Conservation (phyloP, 2,113 vertebrate species). For the Phaethornis superciliosus region DNA sequence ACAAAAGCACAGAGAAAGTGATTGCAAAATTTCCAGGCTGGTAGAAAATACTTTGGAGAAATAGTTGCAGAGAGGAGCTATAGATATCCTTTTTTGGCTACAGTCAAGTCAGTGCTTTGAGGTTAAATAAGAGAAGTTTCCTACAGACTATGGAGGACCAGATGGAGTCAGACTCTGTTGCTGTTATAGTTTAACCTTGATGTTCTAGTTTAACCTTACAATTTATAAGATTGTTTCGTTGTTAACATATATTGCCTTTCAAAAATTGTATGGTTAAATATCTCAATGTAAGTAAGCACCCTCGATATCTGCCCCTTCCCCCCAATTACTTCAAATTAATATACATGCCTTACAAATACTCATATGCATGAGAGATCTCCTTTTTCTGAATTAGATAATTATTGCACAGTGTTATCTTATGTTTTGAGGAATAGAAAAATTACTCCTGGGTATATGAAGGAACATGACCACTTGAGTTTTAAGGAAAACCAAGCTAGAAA, state of each 20-base stretch:
- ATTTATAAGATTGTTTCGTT: background rate
- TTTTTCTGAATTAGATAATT: background rate
- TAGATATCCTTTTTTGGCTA: background rate
- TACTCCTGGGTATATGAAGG: background rate
- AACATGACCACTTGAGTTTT: background rate
- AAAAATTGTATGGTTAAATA: background rate
- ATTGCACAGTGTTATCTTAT: background rate
- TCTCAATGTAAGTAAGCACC: background rate
- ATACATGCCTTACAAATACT: background rate
- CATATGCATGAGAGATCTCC: background rate
- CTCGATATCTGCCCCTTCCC: rapidly evolving
- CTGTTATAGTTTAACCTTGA: background rate
- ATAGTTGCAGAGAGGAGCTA: background rate
- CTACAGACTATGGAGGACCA: background rate
- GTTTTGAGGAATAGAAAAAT: background rate
- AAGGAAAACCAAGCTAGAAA: background rate
- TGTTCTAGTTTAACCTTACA: background rate
- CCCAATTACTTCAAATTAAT: background rate
- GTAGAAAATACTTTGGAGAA: background rate
- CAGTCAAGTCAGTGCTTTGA: background rate
- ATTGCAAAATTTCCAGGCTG: background rate
- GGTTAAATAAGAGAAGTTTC: background rate
- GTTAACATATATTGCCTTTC: background rate
- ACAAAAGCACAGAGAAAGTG: background rate
- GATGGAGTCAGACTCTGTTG: background rate